A percentile compares a stretch with the other conserved stretches of the same genome.
These are phyloP conservation scores for Anthopleura xanthogrammica DNA, from an alignment of 92 coral and sea anemone genomes.

Conservation along the genomic window DNA sequence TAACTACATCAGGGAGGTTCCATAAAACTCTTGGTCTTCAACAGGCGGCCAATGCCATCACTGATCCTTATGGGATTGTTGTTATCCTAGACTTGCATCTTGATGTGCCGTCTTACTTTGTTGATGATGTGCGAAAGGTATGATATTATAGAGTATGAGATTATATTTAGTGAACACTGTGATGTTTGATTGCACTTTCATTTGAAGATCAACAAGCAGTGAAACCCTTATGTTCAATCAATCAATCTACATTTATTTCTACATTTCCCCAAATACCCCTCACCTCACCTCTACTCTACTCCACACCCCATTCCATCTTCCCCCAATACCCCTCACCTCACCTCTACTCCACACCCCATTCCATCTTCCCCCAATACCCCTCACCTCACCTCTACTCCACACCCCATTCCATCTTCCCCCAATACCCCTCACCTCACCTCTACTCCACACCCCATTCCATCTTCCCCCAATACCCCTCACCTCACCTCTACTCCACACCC, in stretches of 20 bases:
- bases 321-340: too few species aligned
- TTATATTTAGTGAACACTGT: too few species aligned
- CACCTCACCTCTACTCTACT: too few species aligned
- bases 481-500: too few species aligned
- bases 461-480: not conserved
- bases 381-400: not conserved
- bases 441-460: not conserved
- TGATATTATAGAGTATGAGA: not conserved
- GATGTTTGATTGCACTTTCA: not conserved
- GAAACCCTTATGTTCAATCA: too few species aligned
- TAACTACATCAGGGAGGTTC: constrained; percentile 57
- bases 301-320: too few species aligned
- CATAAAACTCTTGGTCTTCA: constrained; percentile 76
- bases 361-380: too few species aligned
- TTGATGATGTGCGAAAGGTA: constrained; percentile 93
- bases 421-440: not conserved
- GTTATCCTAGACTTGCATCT: constrained; percentile 86
- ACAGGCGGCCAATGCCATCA: constrained; percentile 59
- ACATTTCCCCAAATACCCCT: too few species aligned
- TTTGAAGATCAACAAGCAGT: not conserved
- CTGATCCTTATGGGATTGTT: constrained; percentile 74
- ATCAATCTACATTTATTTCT: too few species aligned
- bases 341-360: too few species aligned
- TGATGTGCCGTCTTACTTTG: constrained; percentile 65
- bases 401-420: not conserved